phyloP scores from a whole-genome alignment of 2,888 invertebrate species.

The Heliconius cydno region DNA sequence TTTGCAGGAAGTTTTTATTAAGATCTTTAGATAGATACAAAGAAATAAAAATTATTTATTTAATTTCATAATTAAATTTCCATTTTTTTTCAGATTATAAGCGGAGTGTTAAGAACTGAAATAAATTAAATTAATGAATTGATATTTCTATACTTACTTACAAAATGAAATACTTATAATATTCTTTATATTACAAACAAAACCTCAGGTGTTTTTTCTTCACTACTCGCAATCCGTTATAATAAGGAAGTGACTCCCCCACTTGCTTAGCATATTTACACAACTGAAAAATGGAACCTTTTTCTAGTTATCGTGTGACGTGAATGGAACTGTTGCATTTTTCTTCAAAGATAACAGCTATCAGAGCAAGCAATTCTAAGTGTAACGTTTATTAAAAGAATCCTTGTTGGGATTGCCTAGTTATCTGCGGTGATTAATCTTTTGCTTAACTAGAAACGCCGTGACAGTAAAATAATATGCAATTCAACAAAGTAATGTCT shows the following conservation, averaged over 20 bases:
- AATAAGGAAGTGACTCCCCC: conserved; percentile 53
- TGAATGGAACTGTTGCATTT: conserved; percentile 74
- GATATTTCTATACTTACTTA: too few species aligned
- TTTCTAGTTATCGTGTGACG: conserved; percentile 71
- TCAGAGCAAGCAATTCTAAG: conserved; percentile 46
- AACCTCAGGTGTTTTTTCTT: conserved; percentile 61
- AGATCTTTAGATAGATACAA: neutral
- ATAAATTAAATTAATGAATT: too few species aligned
- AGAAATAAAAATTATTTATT: too few species aligned
- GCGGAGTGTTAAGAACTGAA: too few species aligned
- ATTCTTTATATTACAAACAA: too few species aligned
- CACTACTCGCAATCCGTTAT: conserved; percentile 80
- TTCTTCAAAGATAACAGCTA: conserved; percentile 64
- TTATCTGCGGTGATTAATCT: neutral
- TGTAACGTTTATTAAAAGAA: conserved; percentile 41
- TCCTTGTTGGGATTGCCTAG: conserved; percentile 10
- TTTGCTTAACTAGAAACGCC: neutral
- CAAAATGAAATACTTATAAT: too few species aligned
- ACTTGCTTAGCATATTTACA: conserved; percentile 65
- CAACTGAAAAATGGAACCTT: conserved; percentile 75
- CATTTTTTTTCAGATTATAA: too few species aligned
- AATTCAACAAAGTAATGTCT: neutral
- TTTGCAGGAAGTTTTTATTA: neutral
- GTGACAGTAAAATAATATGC: conserved; percentile 19
- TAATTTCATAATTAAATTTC: too few species aligned